Conservation (phyloP, 2,888 invertebrate genomes). For the Oscheius sp. region DNA sequence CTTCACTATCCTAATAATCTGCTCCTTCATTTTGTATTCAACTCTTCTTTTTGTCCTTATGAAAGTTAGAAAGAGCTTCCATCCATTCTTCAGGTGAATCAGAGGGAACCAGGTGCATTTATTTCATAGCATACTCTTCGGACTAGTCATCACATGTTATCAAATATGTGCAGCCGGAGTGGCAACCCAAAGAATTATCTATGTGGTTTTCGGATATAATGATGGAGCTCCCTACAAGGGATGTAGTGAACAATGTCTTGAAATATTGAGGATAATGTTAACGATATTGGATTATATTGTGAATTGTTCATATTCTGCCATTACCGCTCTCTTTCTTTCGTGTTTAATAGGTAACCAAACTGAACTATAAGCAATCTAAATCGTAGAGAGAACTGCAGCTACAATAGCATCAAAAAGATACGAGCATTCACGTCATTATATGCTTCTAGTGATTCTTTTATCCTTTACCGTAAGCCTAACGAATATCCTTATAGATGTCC, state of each 20-base stretch:
- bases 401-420: slow-evolving; percentile 7
- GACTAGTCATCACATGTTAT: slow-evolving; percentile 11
- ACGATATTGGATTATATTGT: slow-evolving; percentile 8
- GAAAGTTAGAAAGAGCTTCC: slow-evolving; percentile 10
- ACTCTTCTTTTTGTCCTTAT: neutral
- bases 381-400: slow-evolving; percentile 7
- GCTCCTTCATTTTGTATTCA: slow-evolving; percentile 5
- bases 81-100: slow-evolving; percentile 25
- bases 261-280: neutral
- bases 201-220: neutral
- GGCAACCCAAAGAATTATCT: neutral
- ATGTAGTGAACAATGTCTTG: neutral
- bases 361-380: neutral
- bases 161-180: slow-evolving; percentile 22
- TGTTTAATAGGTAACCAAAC: slow-evolving; percentile 13
- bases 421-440: slow-evolving; percentile 10
- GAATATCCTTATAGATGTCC: neutral
- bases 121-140: slow-evolving; percentile 13
- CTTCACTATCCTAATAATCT: slow-evolving; percentile 7
- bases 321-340: slow-evolving; percentile 11
- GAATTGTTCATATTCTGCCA: slow-evolving; percentile 8
- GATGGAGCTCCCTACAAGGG: slow-evolving; percentile 3
- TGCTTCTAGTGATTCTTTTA: neutral
- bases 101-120: neutral
- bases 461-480: neutral